Conservation (phyloP, 2,888 invertebrate genomes). For the Thecophora atra region DNA sequence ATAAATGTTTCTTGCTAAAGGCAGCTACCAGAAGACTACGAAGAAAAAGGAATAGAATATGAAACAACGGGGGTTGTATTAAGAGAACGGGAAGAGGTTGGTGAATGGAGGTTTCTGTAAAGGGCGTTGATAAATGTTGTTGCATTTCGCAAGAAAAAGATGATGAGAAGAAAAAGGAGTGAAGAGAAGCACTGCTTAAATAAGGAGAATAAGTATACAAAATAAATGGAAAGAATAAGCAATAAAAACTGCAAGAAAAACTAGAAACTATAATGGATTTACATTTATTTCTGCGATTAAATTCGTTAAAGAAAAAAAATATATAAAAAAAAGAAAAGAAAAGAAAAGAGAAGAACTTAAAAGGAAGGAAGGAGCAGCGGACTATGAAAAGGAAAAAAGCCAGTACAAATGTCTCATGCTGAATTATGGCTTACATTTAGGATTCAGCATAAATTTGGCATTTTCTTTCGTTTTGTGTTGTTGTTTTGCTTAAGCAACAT, state of each 20-base stretch:
- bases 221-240: background rate
- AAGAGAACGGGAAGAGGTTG: too few relatives aligned
- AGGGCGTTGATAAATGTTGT: conserved; percentile 1
- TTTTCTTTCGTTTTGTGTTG: too few relatives aligned
- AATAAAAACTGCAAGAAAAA: conserved; percentile 1
- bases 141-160: background rate
- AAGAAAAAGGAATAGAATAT: too few relatives aligned
- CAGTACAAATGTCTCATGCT: background rate
- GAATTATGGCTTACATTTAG: background rate
- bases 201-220: background rate
- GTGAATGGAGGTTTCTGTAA: background rate
- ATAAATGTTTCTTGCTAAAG: too few relatives aligned
- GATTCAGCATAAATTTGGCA: background rate
- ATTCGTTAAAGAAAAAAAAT: background rate
- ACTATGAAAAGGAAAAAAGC: background rate
- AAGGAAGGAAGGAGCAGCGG: background rate
- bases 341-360: too few relatives aligned
- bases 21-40: too few relatives aligned
- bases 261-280: conserved; percentile 14
- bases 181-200: too few relatives aligned
- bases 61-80: too few relatives aligned
- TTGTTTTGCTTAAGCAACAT: too few relatives aligned
- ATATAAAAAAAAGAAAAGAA: background rate
- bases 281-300: conserved; percentile 17
- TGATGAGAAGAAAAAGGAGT: background rate